Percentiles rank a stretch among this genome's conserved stretches.
Conservation (phyloP, 2,888 invertebrate species). For the Pachymerium ferrugineum region DNA sequence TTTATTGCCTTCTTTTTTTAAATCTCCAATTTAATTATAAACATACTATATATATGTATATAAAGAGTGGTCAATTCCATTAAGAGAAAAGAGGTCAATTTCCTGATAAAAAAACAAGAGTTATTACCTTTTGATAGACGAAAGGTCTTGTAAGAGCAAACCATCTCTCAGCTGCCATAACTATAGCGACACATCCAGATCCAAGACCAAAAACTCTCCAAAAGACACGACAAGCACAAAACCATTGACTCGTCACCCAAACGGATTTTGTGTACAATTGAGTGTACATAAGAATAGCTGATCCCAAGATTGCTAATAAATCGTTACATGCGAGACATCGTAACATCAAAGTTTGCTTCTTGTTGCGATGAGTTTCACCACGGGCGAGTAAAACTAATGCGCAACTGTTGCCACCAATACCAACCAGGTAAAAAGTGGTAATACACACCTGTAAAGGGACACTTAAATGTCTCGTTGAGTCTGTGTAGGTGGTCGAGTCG, state of each 20-base stretch:
- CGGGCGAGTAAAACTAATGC: conserved; percentile 67
- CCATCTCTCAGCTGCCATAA: conserved; percentile 83
- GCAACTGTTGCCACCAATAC: conserved; percentile 62
- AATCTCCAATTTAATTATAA: too few species aligned
- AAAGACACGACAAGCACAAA: conserved; percentile 64
- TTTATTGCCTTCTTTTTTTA: too few species aligned
- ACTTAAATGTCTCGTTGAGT: conserved; percentile 15
- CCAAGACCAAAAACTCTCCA: conserved; percentile 77
- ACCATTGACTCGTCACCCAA: conserved; percentile 48
- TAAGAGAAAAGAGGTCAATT: neutral
- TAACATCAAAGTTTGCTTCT: conserved; percentile 69
- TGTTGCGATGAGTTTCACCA: conserved; percentile 66
- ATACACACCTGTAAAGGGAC: conserved; percentile 38
- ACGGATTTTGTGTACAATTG: conserved; percentile 48
- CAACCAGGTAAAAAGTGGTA: conserved; percentile 41
- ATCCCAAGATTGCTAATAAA: conserved; percentile 70
- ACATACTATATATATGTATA: too few species aligned
- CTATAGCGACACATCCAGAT: conserved; percentile 79
- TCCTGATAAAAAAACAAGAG: neutral
- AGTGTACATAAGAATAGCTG: conserved; percentile 64
- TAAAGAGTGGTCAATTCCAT: neutral
- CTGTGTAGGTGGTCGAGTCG: neutral
- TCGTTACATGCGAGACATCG: conserved; percentile 74
- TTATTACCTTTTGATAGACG: conserved; percentile 75
- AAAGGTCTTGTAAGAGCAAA: conserved; percentile 79